phyloP scores from a whole-genome alignment of 1,140 invertebrate species.

The Pachypsylla venusta region DNA sequence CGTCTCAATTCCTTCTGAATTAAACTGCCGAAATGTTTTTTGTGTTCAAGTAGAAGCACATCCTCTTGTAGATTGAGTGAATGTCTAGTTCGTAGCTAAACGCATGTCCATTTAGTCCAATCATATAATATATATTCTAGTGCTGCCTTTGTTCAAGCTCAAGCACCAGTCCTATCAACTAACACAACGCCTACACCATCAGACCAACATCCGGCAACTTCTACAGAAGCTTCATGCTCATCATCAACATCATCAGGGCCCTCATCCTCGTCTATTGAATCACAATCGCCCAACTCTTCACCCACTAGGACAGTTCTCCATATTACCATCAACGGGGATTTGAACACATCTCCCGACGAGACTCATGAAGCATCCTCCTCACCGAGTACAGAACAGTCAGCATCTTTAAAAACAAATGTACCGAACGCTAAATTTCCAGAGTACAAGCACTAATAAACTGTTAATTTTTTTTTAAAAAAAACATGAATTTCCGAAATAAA shows the following conservation, averaged over 20 bases:
- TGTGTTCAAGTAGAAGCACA: no score
- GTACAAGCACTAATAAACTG: slow-evolving; percentile 6
- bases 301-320: neutral
- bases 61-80: no score
- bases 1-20: no score
- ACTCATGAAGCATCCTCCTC: neutral
- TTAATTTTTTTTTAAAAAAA: no score
- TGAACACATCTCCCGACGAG: neutral
- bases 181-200: neutral
- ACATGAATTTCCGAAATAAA: no score
- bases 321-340: neutral
- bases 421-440: neutral
- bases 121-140: slow-evolving; percentile 1
- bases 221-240: no score
- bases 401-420: neutral
- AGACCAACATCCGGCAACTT: neutral
- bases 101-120: no score
- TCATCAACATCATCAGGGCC: neutral
- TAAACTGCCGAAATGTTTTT: no score
- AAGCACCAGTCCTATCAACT: slow-evolving; percentile 7
- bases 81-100: no score
- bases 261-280: neutral
- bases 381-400: neutral
- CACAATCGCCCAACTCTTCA: neutral
- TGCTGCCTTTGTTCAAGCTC: neutral